These are phyloP conservation scores for Drosophila bocki DNA, from an alignment of 1,140 invertebrate genomes.

Conservation along the genomic window DNA sequence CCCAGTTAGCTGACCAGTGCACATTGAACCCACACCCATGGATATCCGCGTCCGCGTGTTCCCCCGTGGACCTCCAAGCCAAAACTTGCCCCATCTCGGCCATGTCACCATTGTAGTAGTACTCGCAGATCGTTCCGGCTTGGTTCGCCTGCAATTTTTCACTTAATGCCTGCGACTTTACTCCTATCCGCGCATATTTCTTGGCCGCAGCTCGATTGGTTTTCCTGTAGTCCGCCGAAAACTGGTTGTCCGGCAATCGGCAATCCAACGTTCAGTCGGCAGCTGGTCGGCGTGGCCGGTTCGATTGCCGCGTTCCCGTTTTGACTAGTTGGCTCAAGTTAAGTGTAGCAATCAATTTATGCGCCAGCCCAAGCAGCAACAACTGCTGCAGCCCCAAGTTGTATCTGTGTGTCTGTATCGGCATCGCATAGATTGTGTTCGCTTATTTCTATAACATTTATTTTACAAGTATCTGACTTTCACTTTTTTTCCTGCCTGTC, in stretches of 20 bases:
- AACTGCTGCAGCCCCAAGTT: constrained; percentile 41
- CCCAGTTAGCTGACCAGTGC: constrained; percentile 35
- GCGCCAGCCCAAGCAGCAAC: constrained; percentile 46
- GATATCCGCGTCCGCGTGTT: background rate
- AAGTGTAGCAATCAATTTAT: constrained; percentile 76
- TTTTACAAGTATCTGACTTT: constrained; percentile 68
- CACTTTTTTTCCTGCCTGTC: constrained; percentile 62
- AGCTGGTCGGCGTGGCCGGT: constrained; percentile 58
- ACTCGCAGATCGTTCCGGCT: constrained; percentile 32
- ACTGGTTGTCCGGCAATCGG: constrained; percentile 58
- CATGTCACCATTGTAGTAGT: constrained; percentile 27
- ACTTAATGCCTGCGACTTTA: constrained; percentile 36
- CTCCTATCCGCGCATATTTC: constrained; percentile 63
- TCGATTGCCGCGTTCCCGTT: constrained; percentile 65
- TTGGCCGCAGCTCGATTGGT: constrained; percentile 44
- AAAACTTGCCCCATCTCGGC: constrained; percentile 33
- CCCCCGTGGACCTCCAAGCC: background rate
- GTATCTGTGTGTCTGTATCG: constrained; percentile 23
- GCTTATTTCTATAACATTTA: constrained; percentile 60
- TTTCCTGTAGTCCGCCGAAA: constrained; percentile 61
- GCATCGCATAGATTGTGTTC: constrained; percentile 56
- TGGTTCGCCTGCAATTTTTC: constrained; percentile 45
- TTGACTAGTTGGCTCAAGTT: constrained; percentile 67
- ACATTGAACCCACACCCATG: constrained; percentile 49
- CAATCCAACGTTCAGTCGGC: constrained; percentile 28